These are phyloP conservation scores for Frankliniella intonsa DNA, from an alignment of 2,888 invertebrate species.

Conservation along the genomic window DNA sequence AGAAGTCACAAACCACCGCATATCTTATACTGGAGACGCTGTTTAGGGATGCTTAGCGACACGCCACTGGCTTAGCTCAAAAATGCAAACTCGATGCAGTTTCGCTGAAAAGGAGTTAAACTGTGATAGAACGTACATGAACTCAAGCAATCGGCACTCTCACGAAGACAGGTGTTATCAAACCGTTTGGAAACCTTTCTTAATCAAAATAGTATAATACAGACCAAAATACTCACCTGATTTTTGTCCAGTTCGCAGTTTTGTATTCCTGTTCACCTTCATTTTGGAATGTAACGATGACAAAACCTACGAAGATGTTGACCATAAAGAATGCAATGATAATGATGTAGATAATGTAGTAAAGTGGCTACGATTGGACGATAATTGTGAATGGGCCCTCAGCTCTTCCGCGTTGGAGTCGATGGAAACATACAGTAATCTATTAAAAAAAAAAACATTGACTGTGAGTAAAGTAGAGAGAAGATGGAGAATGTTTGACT, in stretches of 20 bases:
- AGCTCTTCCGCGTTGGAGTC: conserved; percentile 94
- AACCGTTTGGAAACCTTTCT: no score
- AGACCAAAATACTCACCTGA: conserved; percentile 57
- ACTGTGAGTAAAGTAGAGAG: conserved; percentile 3
- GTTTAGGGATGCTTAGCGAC: conserved; percentile 97
- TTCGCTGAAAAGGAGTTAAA: conserved; percentile 53
- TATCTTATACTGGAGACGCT: conserved; percentile 90
- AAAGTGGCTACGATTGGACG: conserved; percentile 96
- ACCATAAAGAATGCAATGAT: conserved; percentile 99
- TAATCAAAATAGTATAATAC: background rate
- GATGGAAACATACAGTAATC: conserved; percentile 93
- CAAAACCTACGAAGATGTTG: conserved; percentile 99
- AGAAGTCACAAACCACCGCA: conserved; percentile 99
- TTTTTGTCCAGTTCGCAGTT: conserved; percentile 99
- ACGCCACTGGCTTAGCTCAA: conserved; percentile 82
- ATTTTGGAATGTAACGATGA: conserved; percentile 99
- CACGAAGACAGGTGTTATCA: no score
- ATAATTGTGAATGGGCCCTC: conserved; percentile 95
- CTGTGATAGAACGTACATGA: background rate
- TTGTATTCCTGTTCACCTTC: conserved; percentile 99
- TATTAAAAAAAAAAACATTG: conserved; percentile 47
- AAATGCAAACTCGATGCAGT: conserved; percentile 93
- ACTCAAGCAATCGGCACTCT: no score
- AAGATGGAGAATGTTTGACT: no score
- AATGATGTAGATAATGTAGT: conserved; percentile 99